These are phyloP conservation scores for Cladorhizidae sp. DNA, from an alignment of 37 sponge, comb jelly and placozoan genomes.

Conservation along the genomic window DNA sequence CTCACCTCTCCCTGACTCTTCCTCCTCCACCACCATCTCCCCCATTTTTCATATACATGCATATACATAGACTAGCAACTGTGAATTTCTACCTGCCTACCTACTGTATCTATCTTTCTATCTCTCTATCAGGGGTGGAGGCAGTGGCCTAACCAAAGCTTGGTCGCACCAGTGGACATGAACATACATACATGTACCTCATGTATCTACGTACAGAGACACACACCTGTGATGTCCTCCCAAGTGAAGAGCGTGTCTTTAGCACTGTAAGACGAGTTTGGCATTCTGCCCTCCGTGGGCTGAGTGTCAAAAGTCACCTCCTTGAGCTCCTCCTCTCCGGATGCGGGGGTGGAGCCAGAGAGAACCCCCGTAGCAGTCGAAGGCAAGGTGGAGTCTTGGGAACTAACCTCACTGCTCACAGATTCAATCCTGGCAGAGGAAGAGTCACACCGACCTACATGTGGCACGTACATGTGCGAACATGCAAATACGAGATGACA, in stretches of 20 bases:
- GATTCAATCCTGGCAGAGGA: background rate
- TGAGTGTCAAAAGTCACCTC: slow-evolving; percentile 50
- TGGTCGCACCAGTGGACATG: background rate
- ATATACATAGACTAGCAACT: too few species aligned
- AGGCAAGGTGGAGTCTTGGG: background rate
- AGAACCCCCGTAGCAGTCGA: slow-evolving; percentile 5
- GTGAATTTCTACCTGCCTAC: too few species aligned
- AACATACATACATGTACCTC: slow-evolving; percentile 19
- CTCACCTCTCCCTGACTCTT: too few species aligned
- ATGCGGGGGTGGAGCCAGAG: background rate
- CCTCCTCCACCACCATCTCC: too few species aligned
- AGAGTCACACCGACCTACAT: background rate
- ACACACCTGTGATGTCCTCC: slow-evolving; percentile 61
- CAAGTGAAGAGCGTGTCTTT: slow-evolving; percentile 68
- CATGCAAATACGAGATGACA: too few species aligned
- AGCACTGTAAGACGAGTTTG: slow-evolving; percentile 59
- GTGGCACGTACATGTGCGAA: too few species aligned
- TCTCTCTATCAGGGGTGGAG: background rate
- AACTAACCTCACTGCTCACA: background rate
- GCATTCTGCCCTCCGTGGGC: slow-evolving; percentile 43
- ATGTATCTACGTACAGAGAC: background rate
- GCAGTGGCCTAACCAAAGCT: background rate
- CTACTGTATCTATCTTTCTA: too few species aligned
- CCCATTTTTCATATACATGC: too few species aligned
- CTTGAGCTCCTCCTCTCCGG: slow-evolving; percentile 18